These are phyloP conservation scores for Apolygus lucorum DNA, from an alignment of 1,140 invertebrate genomes.

Conservation along the genomic window DNA sequence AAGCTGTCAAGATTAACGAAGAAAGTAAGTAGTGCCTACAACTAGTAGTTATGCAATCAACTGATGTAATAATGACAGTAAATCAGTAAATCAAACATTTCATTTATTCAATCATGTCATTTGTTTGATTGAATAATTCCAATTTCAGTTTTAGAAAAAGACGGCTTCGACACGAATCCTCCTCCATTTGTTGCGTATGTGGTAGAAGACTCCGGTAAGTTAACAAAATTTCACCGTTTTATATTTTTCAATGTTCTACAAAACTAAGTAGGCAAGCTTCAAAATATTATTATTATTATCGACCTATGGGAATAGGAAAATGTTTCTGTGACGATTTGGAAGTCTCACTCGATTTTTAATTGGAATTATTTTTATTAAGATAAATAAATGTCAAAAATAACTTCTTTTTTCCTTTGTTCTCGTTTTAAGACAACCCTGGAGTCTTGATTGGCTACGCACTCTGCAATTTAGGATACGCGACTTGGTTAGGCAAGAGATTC, in stretches of 20 bases:
- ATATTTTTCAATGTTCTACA: no score
- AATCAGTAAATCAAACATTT: no score
- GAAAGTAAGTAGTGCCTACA: constrained; percentile 39
- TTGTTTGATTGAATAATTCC: neutral
- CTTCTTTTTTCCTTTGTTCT: neutral
- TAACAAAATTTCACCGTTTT: no score
- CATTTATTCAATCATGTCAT: neutral
- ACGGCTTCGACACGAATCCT: constrained; percentile 49
- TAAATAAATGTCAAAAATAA: neutral
- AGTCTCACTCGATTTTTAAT: neutral
- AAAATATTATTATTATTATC: neutral
- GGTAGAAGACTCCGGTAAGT: constrained; percentile 41
- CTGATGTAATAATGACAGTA: neutral
- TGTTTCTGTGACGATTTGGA: neutral
- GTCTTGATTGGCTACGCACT: constrained; percentile 57
- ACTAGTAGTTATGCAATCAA: neutral
- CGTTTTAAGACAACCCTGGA: constrained; percentile 1
- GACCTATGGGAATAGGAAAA: neutral
- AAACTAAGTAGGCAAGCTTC: neutral
- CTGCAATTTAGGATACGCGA: constrained; percentile 68
- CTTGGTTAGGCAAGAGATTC: constrained; percentile 63
- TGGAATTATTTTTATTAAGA: neutral
- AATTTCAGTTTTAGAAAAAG: constrained; percentile 25
- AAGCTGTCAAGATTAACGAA: constrained; percentile 57
- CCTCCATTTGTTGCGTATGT: constrained; percentile 61